Base-by-base conservation (phyloP, 2,888 invertebrate species). In the Drosophila paranaensis region DNA sequence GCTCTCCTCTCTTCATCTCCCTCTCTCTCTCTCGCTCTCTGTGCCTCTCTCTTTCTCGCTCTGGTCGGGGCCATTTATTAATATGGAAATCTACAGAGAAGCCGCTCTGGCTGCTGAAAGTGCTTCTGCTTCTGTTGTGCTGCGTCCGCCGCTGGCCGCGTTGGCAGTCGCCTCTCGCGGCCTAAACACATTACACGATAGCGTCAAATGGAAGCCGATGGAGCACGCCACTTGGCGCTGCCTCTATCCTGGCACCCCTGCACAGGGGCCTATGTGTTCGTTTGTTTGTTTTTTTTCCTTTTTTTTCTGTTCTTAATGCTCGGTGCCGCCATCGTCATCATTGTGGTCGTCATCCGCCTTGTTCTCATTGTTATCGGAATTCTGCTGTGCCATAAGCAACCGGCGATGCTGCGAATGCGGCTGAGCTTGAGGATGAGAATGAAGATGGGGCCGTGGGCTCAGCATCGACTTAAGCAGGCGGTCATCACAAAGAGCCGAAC, bases 181-280 rank as follows among this genome's bases (percentile, higher is more conserved):
- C 74, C 83, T 88, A 83, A 88, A 82, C 88, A 87, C 88, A 87
- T 87, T 86, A 86, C 87, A 86, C 84, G 87, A 87, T 87, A 87
- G 86, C 88, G 83, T 79, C 83, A 81, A 88, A 88, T 88, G 88
- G 80, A 80, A 85, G 84, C 75, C 86, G 79, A 71, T 82, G 74
- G 62, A 62, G 72, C 79, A 75, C 66, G 79, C 79, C 72, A 72
- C 71, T 69, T 71, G 71, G 68, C 71, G 63, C 71, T 56, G 51
- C 61, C 58, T 39, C 64, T 42, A 39, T 56, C 73, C 51, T 60
- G 65, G 2, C 20, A 42, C 27, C 25, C 65, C 42, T 40, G 51
- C 51, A 30, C 30, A 58, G 33, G 53, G 50, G 5, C 33, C 35
- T 35, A 25, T n/a, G 11, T 33, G 3, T 35, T 35, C 5, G 20